Base-by-base conservation (phyloP, 2,113 vertebrate species). In the Elephas maximus region DNA sequence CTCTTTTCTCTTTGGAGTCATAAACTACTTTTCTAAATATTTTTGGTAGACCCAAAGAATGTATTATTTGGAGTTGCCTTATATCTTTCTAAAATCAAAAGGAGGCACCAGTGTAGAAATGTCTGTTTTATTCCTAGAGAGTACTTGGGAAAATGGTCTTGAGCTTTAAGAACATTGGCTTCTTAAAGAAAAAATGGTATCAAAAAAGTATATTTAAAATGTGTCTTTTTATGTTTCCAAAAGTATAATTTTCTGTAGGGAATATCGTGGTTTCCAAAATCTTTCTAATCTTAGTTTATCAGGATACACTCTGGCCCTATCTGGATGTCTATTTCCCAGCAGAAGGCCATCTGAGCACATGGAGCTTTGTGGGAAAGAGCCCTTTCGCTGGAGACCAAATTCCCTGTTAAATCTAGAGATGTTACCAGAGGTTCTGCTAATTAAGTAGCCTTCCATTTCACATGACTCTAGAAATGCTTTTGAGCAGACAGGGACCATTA, bases 31-130 rank as follows among this genome's bases (percentile, higher is more conserved):
- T 93, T 88, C 45, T 62, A 65, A n/a, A 62, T 74, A 41, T 69
- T 87, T 90, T 91, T 83, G 53, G 53, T 74, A n/a, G 23, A 21
- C 30, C 44, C 24, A 28, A 26, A 21, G 91, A 87, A 18, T 80
- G 1, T 74, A 41, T 69, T 95, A 62, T 88, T 88, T 86, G 57
- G 51, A 63, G 28, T 63, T 92, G 8, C 9, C 71, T 45, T 28
- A 45, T 78, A 45, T 81, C 26, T 41, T 96, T 94, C 82, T 95
- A 37, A 97, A 91, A 77, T 93, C 9, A 91, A 80, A 94, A 91
- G 86, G 12, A 83, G 57, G 21, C 4, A 51, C 30, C 20, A 78
- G 41, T 79, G 12, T 86, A 91, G 53, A 95, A 82, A 74, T 82
- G 5, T 73, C 73, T 94, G 23, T 8, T 51, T 80, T 71, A 3